Base-by-base conservation (phyloP, 1,140 invertebrate species). In the Vanessa tameamea region DNA sequence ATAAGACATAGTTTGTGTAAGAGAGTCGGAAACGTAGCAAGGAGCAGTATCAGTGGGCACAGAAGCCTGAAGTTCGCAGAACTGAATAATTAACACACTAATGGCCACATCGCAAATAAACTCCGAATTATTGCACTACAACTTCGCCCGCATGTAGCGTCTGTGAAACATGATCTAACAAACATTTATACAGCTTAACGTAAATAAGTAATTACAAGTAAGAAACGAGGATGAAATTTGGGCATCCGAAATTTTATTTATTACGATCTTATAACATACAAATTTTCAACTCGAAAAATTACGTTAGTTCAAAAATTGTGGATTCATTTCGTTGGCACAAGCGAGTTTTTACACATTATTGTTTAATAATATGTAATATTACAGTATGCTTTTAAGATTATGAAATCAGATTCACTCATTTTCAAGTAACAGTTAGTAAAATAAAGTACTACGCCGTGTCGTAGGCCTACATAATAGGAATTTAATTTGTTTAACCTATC, bases 61-160 rank as follows among this genome's bases (percentile, higher is more conserved):
- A 86, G 72, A 72, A 86, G 70, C 73, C 74, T 73, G 72, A 73
- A 76, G 79, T 78, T 78, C 71, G 74, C 74, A 72, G 76, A 77
- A 79, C 82, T 90, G 85, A 90, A 90, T 92, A 90, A 92, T 92
- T 92, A 90, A 90, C 88, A 79, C 80, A 72, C 81, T 92, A 92
- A 92, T 89, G 85, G 87, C 85, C 84, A 84, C 78, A 84, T 84
- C 79, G 82, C 88, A 90, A 90, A 90, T 90, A 92, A 92, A 90
- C 81, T 88, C 83, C 77, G 81, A 90, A 92, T 90, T 89, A 90
- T 88, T 90, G 80, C 74, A 64, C 75, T 75, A 75, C 70, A 76
- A 79, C 75, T 76, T 76, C 73, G 75, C 69, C 72, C 72, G 68
- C 72, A 61, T 76, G 68, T 71, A 75, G 68, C 73, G 61, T 71